phyloP scores from a whole-genome alignment of 2,888 invertebrate species.

The Cataglyphis livida region DNA sequence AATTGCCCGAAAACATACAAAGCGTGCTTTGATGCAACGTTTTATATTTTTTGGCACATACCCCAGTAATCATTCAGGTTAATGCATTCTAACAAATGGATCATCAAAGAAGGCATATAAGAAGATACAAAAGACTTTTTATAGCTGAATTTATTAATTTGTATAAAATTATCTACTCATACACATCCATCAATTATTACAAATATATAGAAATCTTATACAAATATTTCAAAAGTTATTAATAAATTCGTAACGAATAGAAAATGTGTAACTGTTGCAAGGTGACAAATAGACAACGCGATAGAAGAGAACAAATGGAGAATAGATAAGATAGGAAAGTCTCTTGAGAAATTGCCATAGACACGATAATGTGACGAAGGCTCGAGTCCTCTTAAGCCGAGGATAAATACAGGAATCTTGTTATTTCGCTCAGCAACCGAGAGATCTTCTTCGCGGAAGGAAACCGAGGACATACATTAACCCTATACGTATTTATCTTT shows the following conservation, averaged over 20 bases:
- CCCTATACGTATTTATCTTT: constrained; percentile 76
- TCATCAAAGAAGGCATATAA: not conserved
- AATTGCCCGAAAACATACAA: constrained; percentile 83
- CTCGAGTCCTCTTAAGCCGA: constrained; percentile 58
- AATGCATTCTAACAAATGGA: constrained; percentile 9
- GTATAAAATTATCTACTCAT: not conserved
- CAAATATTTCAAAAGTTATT: not conserved
- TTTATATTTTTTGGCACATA: constrained; percentile 67
- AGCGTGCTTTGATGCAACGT: constrained; percentile 67
- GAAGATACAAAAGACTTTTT: not conserved
- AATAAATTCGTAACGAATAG: constrained; percentile 47
- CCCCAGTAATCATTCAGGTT: constrained; percentile 4
- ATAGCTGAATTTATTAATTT: not conserved
- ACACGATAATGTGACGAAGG: constrained; percentile 62
- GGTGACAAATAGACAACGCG: constrained; percentile 61
- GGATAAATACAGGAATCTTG: constrained; percentile 83
- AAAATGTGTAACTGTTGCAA: constrained; percentile 45
- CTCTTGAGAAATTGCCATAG: constrained; percentile 64
- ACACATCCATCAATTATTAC: not conserved
- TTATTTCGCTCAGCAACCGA: constrained; percentile 78
- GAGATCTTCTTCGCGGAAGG: constrained; percentile 65
- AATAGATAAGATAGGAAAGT: constrained; percentile 59
- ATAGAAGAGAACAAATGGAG: constrained; percentile 56
- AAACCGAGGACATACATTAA: constrained; percentile 69
- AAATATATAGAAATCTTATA: not conserved